Base-by-base conservation (phyloP, 2,888 invertebrate species). In the Stenichneumon culpator region DNA sequence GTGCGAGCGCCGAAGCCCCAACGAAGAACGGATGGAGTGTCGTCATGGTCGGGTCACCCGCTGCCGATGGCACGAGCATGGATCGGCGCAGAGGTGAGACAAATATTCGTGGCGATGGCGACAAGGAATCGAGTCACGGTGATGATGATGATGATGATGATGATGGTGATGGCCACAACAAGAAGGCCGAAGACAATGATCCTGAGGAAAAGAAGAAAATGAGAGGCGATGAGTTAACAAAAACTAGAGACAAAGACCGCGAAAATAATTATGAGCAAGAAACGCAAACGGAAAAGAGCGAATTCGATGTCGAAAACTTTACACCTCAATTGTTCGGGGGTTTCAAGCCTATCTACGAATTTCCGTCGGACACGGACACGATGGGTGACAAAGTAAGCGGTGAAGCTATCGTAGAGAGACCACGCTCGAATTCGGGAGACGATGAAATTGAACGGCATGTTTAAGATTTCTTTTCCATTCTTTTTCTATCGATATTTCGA, bases 281-380 rank as follows among this genome's bases (percentile, higher is more conserved):
- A 2, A 79, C 89, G 0, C 90, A 90, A 65, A 91, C 93, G 0
- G 91, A 91, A 73, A 89, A 93, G 94, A 88, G 63, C 7, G 94
- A 95, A 82, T 96, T 96, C 88, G 96, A 96, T 89, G 94, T 95
- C 5, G 96, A 96, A 87, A 96, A 95, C 87, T 97, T 97, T 88
- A 96, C 96, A 86, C 97, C 97, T 0, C 96, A 96, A 88, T 92
- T 97, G 22, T 96, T 96, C 87, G 96, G 96, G 3, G 97, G 97
- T 0, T 97, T 97, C 88, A 95, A 96, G 89, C 97, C 97, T 0
- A 96, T 97, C 75, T 97, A 97, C 91, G 93, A 94, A 74, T 93
- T 93, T 60, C 93, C 93, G 0, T 78, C 87, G 3, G 90, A 92
- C 22, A 68, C 67, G 1, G 90, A 89, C 6, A 47, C 74, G 1